Evolutionary conservation across 2,888 invertebrate genomes (phyloP).

Genomic region (Acleris literana): DNA sequence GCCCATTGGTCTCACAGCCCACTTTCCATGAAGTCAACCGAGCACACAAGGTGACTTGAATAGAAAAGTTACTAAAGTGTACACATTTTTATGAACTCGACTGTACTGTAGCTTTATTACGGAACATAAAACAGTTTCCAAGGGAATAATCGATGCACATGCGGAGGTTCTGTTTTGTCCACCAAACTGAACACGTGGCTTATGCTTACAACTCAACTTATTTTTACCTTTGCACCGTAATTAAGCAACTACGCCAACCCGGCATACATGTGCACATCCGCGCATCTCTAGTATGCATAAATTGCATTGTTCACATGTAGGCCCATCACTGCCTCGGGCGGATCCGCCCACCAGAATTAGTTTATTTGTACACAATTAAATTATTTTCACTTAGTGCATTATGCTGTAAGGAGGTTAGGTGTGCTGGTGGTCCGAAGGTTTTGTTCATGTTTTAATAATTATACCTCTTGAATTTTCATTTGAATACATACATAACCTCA

Average conservation of each 20-base stretch:
- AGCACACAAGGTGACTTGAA: too few relatives aligned
- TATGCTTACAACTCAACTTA: background rate
- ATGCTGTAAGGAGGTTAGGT: constrained; percentile 34
- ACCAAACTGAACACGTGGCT: too few relatives aligned
- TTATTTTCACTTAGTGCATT: constrained; percentile 38
- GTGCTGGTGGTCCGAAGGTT: constrained; percentile 34
- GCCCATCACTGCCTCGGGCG: constrained; percentile 32
- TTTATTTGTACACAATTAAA: constrained; percentile 38
- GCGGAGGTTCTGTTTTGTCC: too few relatives aligned
- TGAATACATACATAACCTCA: too few relatives aligned
- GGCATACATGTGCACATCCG: constrained; percentile 20
- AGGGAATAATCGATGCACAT: too few relatives aligned
- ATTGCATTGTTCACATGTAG: constrained; percentile 46
- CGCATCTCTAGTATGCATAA: constrained; percentile 35
- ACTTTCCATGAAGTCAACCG: too few relatives aligned
- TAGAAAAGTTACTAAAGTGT: too few relatives aligned
- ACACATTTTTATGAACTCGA: too few relatives aligned
- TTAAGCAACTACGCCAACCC: constrained; percentile 31
- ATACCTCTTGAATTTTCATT: background rate
- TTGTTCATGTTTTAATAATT: constrained; percentile 13
- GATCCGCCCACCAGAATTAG: constrained; percentile 33
- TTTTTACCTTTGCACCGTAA: constrained; percentile 19
- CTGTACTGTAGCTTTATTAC: too few relatives aligned
- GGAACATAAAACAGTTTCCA: too few relatives aligned
- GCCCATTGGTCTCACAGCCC: too few relatives aligned